Base-by-base conservation (phyloP, 1,140 invertebrate species). In the Bombus confusus region DNA sequence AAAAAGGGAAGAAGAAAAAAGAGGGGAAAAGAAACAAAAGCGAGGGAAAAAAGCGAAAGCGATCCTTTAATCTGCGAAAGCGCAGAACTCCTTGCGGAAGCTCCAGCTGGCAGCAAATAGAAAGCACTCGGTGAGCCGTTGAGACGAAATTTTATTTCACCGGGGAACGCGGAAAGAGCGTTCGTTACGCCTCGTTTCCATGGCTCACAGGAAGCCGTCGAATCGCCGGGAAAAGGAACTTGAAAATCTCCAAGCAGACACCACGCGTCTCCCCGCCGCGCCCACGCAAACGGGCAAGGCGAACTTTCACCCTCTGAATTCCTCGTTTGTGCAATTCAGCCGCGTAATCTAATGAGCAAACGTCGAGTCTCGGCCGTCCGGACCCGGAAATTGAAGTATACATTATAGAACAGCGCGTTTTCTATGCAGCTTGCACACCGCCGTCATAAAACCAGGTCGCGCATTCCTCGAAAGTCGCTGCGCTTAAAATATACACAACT, bases 311-410 rank as follows among this genome's bases (percentile, higher is more conserved):
- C 86, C 76, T 59, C 80, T 90, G 77, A 85, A 85, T 90, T 88
- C 80, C 77, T 88, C 80, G 77, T 90, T 88, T 90, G 86, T 86
- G 84, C 81, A 81, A 86, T 91, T 89, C 88, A 85, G 72, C 68
- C 74, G 85, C 68, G 88, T 89, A 90, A 90, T 90, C 88, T 90
- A 90, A 90, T 90, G 88, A 90, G 88, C 88, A 88, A 89, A 85
- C 81, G 85, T 66, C 76, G 72, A 66, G 76, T 87, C 84, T 87
- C 81, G 41, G 41, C 78, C 88, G 68, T 59, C 68, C 68, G 39
- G 73, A 64, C 81, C 62, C 74, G 95, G 94, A 95, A 95, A 94
- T 93, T 93, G 90, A 90, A 93, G 92, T 80, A 85, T 92, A 83
- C 88, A 87, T 88, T 92, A 92, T 92, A 69, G 83, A 91, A 77